Evolutionary conservation across 2,113 vertebrate species (phyloP), one percentile per base, ranked within the genome.

Genomic region (Myxocyprinus asiaticus): DNA sequence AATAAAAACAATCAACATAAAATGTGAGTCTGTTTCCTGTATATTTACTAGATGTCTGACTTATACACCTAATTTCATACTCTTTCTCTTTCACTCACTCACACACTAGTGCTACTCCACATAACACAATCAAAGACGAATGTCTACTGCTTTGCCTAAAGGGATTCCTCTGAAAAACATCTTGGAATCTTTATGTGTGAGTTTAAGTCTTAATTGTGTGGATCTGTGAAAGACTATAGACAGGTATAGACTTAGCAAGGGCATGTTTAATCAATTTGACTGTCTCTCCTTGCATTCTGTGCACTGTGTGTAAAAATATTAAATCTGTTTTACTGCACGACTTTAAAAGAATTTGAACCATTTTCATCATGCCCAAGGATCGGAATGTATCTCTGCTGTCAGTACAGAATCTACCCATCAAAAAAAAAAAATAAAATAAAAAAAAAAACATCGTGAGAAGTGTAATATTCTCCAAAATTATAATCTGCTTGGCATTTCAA

Each of bases 181-280:
- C 80, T 81, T 86, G 72, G 64, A 87, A 88, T 87, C 88, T 91
- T 89, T 89, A 89, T 85, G 78, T 61, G 70, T 12, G 81, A 89
- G 86, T 88, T 91, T 87, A 88, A 80, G 85, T 87, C 81, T 87
- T 90, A 90, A 92, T 91, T 91, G 87, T 88, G 81, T n/a, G 22
- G 77, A 50, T 89, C 90, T 90, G 86, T 91, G 90, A 89, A 87
- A 88, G 85, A 85, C 66, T 81, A 71, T 85, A 91, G 87, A 88
- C 88, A 89, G 86, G 87, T 92, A 88, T 84, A 82, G 84, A 86
- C 88, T 82, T 73, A 85, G 89, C 82, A 53, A 78, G 87, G 84
- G 73, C 88, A 90, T 89, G 90, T 88, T 91, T 87, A 88, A 83
- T 90, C 87, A 87, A 81, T 89, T 81, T 88, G 78, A 70, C 75